These are phyloP conservation scores for Euwallacea fornicatus DNA, from an alignment of 1,140 invertebrate genomes.

Conservation along the genomic window DNA sequence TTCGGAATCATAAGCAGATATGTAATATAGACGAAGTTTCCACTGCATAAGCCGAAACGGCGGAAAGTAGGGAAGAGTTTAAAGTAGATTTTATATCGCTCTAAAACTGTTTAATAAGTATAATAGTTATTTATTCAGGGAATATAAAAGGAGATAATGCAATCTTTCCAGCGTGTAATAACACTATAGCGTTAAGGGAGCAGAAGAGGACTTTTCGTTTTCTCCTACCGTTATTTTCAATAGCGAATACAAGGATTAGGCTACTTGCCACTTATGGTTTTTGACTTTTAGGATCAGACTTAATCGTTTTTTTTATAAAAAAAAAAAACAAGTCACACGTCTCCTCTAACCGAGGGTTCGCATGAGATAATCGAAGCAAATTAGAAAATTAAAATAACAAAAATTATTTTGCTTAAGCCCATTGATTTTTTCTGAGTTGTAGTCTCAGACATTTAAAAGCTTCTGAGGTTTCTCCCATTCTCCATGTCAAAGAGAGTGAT, in stretches of 20 bases:
- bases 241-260: too few relatives aligned
- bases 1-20: constrained; percentile 27
- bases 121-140: not conserved
- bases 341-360: not conserved
- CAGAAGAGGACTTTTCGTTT: too few relatives aligned
- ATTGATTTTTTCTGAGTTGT: not conserved
- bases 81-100: constrained; percentile 13
- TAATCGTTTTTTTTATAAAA: not conserved
- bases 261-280: not conserved
- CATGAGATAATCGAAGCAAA: not conserved
- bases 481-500: not conserved
- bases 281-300: not conserved
- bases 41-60: constrained; percentile 13
- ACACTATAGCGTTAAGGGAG: too few relatives aligned
- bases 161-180: too few relatives aligned
- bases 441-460: not conserved
- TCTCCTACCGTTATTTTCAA: too few relatives aligned
- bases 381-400: not conserved
- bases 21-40: constrained; percentile 25
- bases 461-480: not conserved
- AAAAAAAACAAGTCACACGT: not conserved
- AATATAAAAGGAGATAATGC: too few relatives aligned
- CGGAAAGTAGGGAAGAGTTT: constrained; percentile 12
- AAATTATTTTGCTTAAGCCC: not conserved
- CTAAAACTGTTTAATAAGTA: constrained; percentile 13